Base-by-base conservation (phyloP, 2,888 invertebrate genomes). In the Orthosia gothica region DNA sequence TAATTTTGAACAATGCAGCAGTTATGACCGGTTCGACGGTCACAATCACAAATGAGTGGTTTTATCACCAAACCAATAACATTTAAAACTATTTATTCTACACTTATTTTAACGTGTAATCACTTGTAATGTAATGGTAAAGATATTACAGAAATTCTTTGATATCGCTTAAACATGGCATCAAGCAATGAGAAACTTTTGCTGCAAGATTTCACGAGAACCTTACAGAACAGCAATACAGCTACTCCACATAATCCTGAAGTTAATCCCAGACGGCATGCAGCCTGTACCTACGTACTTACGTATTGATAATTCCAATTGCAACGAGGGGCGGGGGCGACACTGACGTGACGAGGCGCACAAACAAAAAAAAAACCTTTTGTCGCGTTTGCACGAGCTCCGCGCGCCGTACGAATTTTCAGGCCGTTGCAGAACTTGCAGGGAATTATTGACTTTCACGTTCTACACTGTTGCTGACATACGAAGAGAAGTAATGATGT, bases 241-340 rank as follows among this genome's bases (percentile, higher is more conserved):
- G 32, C 13, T 23, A 20, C 18, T 50, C 50, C 32, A 49, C 16
- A 67, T 55, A 73, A 55, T 45, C 23, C 58, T 40, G 52, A 65
- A 61, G 64, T 68, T 45, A 62, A 50, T 63, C 47, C 65, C 66
- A 79, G 70, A 70, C 49, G n/a, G 3, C 26, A 59, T 13, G 15
- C 54, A 57, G 15, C 58, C 61, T 74, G 54, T 74, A 80, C 50
- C 62, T 79, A 40, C 32, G 1, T 40, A 9, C 40, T 40, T 40
- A 40, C 40, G 52, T 68, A 59, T 64, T 57, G 50, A 63, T 74
- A 70, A 74, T 70, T 80, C 26, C 64, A 71, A 54, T 67, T 65
- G 70, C 67, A 71, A 45, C 59, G 26, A 61, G 32, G 74, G 66
- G 58, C 23, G 54, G 32, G 32, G 55, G n/a, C 62, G 26, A 13